These are phyloP conservation scores for Mastomys coucha DNA, from an alignment of 2,113 vertebrate species.

Conservation along the genomic window DNA sequence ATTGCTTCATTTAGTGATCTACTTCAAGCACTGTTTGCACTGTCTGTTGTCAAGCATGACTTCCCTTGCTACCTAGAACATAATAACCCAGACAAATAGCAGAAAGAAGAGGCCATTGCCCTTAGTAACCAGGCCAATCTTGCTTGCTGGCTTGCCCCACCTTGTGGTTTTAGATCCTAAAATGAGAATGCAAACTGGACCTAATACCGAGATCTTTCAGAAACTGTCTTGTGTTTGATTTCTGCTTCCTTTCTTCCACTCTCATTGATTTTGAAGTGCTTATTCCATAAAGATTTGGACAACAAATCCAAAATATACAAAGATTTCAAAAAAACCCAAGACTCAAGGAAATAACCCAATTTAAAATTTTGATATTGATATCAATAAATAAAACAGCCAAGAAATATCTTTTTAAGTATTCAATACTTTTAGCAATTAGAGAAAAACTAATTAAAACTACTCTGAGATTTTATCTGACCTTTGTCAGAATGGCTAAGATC, in stretches of 20 bases:
- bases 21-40: background rate
- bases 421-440: background rate
- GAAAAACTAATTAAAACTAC: background rate
- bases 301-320: background rate
- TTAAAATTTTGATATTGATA: background rate
- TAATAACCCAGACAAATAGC: background rate
- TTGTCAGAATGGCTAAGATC: background rate
- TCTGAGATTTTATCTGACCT: background rate
- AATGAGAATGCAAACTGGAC: background rate
- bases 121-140: background rate
- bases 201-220: background rate
- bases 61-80: background rate
- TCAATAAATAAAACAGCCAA: background rate
- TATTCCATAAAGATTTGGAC: background rate
- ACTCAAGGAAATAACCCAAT: background rate
- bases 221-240: background rate
- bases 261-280: background rate
- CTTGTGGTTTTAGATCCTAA: background rate
- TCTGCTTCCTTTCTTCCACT: background rate
- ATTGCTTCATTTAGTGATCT: background rate
- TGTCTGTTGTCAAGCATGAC: background rate
- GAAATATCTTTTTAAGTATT: background rate
- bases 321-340: background rate
- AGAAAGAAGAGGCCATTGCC: background rate
- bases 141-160: background rate